A percentile compares a stretch with the other conserved stretches of the same genome.
Evolutionary conservation across 2,888 invertebrate genomes (phyloP).

Genomic region (Micoletzkya japonica): DNA sequence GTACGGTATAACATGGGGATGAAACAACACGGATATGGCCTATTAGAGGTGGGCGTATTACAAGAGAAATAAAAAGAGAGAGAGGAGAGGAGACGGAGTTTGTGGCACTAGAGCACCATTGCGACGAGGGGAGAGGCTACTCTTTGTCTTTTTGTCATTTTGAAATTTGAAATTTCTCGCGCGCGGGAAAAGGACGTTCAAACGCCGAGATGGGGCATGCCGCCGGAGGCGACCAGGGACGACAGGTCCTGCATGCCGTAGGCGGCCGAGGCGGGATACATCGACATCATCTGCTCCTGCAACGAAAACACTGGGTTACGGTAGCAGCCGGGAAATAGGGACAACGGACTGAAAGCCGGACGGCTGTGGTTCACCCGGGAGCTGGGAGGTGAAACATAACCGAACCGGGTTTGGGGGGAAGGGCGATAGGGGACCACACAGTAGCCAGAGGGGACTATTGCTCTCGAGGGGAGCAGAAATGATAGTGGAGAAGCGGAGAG

Average conservation of each 20-base stretch:
- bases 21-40: not conserved
- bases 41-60: not conserved
- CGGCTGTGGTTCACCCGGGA: not conserved
- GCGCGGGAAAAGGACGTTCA: not conserved
- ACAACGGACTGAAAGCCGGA: not conserved
- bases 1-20: not conserved
- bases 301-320: conserved; percentile 2
- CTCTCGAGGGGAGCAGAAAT: too few species aligned
- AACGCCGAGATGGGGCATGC: conserved; percentile 20
- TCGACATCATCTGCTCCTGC: conserved; percentile 26
- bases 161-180: not conserved
- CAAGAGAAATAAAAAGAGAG: not conserved
- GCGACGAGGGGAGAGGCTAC: too few species aligned
- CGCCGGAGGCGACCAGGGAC: not conserved
- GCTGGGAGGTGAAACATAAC: not conserved
- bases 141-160: too few species aligned
- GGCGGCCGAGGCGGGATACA: conserved; percentile 5
- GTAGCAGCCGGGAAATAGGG: not conserved
- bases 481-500: not conserved
- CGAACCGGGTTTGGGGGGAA: not conserved
- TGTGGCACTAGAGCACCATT: too few species aligned
- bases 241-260: conserved; percentile 18
- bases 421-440: not conserved
- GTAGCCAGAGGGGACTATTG: not conserved
- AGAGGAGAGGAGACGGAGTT: not conserved